Conservation (phyloP, 2,888 invertebrate genomes). For the Ephialtes manifestator region DNA sequence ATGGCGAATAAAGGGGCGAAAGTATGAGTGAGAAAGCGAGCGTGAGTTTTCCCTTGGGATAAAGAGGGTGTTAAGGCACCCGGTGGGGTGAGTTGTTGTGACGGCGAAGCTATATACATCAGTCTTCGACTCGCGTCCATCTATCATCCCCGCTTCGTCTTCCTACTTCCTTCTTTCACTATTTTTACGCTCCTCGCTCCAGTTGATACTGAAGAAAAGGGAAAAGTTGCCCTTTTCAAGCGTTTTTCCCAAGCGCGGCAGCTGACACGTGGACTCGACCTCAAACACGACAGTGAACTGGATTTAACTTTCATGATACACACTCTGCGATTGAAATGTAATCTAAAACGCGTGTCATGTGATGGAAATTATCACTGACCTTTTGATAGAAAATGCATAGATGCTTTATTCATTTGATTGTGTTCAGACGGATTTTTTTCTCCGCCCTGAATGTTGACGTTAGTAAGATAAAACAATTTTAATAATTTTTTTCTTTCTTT, state of each 20-base stretch:
- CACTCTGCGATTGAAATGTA: neutral
- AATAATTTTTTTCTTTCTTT: too few relatives aligned
- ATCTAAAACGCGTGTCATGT: neutral
- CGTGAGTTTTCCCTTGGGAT: conserved; percentile 79
- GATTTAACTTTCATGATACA: neutral
- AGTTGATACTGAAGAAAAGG: too few relatives aligned
- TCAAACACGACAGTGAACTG: conserved; percentile 6
- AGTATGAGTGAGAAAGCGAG: conserved; percentile 76
- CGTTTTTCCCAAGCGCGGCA: neutral
- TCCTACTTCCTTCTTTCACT: conserved; percentile 49
- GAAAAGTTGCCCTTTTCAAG: conserved; percentile 4
- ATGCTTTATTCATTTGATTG: neutral
- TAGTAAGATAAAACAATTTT: neutral
- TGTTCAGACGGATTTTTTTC: neutral
- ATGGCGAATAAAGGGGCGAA: conserved; percentile 61
- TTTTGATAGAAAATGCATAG: neutral
- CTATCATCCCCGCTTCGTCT: conserved; percentile 77
- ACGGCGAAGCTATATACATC: conserved; percentile 79
- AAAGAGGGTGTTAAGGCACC: conserved; percentile 80
- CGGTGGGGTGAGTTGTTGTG: conserved; percentile 81
- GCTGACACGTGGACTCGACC: conserved; percentile 30
- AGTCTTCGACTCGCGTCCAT: conserved; percentile 78
- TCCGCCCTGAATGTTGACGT: neutral
- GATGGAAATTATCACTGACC: neutral
- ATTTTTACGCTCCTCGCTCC: neutral